Base-by-base conservation (phyloP, 2,797 vertebrate genomes). In the Sparus aurata region DNA sequence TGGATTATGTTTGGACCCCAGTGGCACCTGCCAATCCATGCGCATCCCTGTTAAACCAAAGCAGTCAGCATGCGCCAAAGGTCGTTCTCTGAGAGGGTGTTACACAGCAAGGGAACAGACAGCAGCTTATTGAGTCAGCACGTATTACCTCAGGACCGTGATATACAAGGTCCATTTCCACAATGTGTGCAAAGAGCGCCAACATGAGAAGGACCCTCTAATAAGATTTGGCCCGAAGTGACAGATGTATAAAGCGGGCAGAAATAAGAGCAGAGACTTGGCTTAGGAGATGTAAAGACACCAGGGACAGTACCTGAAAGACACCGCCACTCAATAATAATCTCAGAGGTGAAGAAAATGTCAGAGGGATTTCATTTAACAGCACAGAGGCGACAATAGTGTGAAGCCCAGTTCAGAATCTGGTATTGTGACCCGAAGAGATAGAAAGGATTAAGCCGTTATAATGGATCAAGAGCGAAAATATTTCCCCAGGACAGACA, bases 31-130 rank as follows among this genome's bases (percentile, higher is more conserved):
- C 73, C 84, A 87, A 77, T 89, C 83, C 85, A 83, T 85, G 81
- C 75, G 45, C 65, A 79, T 85, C 79, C 83, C 70, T 88, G 87
- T 89, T 89, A 92, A 90, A 88, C 81, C 90, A 85, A 90, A 88
- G 78, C 85, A 92, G 86, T 78, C 82, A 86, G 85, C 90, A 89
- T 87, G 92, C 88, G 10, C 73, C 88, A 83, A 75, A 89, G 77
- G 75, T 89, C 63, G 30, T 79, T 77, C 79, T 81, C 82, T 55
- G 86, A 66, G 75, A 84, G 75, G 64, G 62, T 80, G 80, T 85
- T 83, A 78, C 82, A 72, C 47, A 69, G 81, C 52, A 2, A 87
- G 57, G 82, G 73, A 78, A 81, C 76, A 82, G 82, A 85, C 38
- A 55, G 86, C 34, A 47, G 77, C 78, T 87, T 75, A 91, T 88